Evolutionary conservation across 2,797 vertebrate species (phyloP).

Genomic region (Lepilemur septentrionalis): DNA sequence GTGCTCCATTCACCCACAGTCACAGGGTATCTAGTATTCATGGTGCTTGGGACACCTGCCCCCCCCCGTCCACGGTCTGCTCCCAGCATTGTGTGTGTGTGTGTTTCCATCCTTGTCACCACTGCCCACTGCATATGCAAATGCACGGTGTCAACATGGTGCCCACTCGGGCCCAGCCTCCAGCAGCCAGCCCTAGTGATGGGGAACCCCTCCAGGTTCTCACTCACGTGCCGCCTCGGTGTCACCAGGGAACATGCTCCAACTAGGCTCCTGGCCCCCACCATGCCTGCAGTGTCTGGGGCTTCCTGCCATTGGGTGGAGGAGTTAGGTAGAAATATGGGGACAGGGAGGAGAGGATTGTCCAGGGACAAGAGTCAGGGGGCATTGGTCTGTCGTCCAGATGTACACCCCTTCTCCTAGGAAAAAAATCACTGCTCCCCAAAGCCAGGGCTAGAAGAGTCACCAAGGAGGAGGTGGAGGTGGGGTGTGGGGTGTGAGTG

Average conservation of each 20-base stretch:
- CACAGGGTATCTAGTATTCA: constrained; percentile 20
- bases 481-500: background rate
- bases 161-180: background rate
- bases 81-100: background rate
- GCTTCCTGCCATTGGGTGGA: background rate
- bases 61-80: background rate
- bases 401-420: background rate
- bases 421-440: constrained; percentile 12
- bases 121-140: background rate
- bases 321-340: background rate
- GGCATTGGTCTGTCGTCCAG: background rate
- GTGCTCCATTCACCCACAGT: background rate
- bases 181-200: background rate
- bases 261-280: background rate
- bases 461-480: background rate
- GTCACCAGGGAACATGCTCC: background rate
- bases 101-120: background rate
- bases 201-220: background rate
- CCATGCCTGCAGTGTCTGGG: background rate
- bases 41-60: background rate
- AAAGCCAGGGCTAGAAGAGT: background rate
- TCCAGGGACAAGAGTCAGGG: background rate
- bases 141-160: background rate
- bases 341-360: background rate
- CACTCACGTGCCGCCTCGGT: background rate